Evolutionary conservation across 2,888 invertebrate genomes (phyloP), one percentile per base, ranked within the genome.

Genomic region (Chrysolina oricalcia): DNA sequence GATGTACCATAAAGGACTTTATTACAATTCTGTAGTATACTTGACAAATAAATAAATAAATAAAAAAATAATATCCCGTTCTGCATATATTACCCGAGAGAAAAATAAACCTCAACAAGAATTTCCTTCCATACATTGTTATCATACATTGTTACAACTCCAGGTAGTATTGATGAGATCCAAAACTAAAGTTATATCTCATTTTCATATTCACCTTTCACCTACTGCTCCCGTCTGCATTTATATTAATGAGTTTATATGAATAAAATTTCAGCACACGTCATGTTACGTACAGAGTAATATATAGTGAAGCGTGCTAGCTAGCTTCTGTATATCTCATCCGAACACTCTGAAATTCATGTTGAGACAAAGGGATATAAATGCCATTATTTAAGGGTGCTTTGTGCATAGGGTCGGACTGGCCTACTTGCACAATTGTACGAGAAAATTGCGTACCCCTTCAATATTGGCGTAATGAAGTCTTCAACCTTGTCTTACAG

Each of bases 371-470:
- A 81, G 82, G 83, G 82, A 84, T 83, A 82, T 83, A 84, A 84
- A 83, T 81, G 83, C 83, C 85, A 85, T 85, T 83, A 85, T 85
- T 85, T 83, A 83, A 79, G 76, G 81, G 83, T 81, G 83, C 82
- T 78, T 53, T 53, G 53, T 23, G 2, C 19, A 13, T 21, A 53
- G 19, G 53, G 11, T 21, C 19, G 53, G 53, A 53, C 21, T 53
- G 53, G 53, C 19, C 53, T 17, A 53, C 53, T 53, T 11, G 21
- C 53, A 35, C 35, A 35, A 6, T 35, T 35, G 35, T 35, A 6
- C 35, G 8, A 35, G 35, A 35, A 35, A 35, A 35, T 35, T 35
- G 35, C 35, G 27, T 27, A 27, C 27, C 5, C 27, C 2, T 27
- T 27, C 2, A 3, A 27, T 3, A 27, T 27, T 27, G 2, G 27